A percentile compares a stretch with the other conserved stretches of the same genome.
phyloP scores from a whole-genome alignment of 2,797 vertebrate genomes.

The Gallinago stenura region DNA sequence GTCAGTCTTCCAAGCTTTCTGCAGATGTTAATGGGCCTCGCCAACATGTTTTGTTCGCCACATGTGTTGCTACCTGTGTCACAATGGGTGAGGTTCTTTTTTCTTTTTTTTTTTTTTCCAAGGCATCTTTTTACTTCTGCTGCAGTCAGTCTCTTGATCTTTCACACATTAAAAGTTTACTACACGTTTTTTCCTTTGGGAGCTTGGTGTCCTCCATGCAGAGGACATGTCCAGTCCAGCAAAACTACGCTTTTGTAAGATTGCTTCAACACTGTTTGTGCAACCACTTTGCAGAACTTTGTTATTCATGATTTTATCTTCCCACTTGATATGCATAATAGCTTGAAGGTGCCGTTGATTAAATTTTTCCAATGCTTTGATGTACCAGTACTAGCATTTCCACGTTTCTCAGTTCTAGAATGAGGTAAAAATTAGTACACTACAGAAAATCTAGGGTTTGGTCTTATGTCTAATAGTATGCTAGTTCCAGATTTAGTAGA shows the following conservation, averaged over 20 bases:
- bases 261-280: conserved; percentile 74
- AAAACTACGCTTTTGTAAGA: conserved; percentile 57
- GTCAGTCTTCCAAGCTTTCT: conserved; percentile 55
- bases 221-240: conserved; percentile 74
- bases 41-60: conserved; percentile 49
- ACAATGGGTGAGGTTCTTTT: conserved; percentile 26
- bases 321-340: conserved; percentile 59
- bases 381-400: conserved; percentile 61
- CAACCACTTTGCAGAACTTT: conserved; percentile 70
- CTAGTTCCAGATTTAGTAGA: conserved; percentile 18
- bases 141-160: conserved; percentile 17
- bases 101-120: conserved; percentile 40
- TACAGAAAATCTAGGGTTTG: not conserved
- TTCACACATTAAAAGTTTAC: conserved; percentile 58
- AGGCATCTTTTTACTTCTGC: conserved; percentile 38
- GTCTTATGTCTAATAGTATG: not conserved
- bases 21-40: conserved; percentile 23
- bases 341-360: conserved; percentile 66
- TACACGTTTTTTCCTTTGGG: conserved; percentile 46
- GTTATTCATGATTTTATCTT: conserved; percentile 77
- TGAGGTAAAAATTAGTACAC: conserved; percentile 3
- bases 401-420: conserved; percentile 50
- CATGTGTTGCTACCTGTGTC: conserved; percentile 55
- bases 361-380: conserved; percentile 73
- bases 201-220: conserved; percentile 59